Evolutionary conservation across 2,888 invertebrate genomes (phyloP).

Genomic region (Petrophora chlorosata): DNA sequence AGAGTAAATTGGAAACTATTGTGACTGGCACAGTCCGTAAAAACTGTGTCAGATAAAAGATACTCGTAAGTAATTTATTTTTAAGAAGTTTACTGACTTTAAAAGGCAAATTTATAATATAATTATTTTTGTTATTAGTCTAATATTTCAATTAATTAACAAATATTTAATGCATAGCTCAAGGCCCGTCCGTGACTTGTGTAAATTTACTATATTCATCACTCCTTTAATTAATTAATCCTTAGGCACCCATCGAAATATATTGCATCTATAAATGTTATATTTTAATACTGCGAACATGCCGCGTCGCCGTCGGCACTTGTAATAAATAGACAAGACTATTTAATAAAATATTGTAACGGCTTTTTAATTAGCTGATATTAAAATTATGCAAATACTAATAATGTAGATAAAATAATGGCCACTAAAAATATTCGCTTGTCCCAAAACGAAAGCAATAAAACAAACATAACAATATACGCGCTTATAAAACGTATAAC

Average conservation of each 20-base stretch:
- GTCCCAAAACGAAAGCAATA: constrained; percentile 32
- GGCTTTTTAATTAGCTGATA: constrained; percentile 43
- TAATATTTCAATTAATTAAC: not conserved
- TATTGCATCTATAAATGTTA: not conserved
- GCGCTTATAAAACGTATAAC: constrained; percentile 41
- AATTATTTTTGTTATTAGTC: no score
- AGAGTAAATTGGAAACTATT: constrained; percentile 29
- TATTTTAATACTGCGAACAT: not conserved
- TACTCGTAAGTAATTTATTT: no score
- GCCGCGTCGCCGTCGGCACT: not conserved
- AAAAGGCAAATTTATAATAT: no score
- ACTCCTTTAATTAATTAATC: no score
- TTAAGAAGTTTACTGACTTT: not conserved
- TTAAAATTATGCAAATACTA: constrained; percentile 29
- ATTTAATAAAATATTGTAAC: constrained; percentile 32
- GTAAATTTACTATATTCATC: no score
- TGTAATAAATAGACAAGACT: not conserved
- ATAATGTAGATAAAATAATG: constrained; percentile 20
- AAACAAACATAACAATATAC: constrained; percentile 39
- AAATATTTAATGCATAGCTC: not conserved
- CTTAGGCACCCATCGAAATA: no score
- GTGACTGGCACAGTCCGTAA: not conserved
- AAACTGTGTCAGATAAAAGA: no score
- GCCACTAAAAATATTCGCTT: constrained; percentile 24
- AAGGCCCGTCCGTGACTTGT: constrained; percentile 6